Base-by-base conservation (phyloP, 2,888 invertebrate genomes). In the Cataglyphis altisquamis region DNA sequence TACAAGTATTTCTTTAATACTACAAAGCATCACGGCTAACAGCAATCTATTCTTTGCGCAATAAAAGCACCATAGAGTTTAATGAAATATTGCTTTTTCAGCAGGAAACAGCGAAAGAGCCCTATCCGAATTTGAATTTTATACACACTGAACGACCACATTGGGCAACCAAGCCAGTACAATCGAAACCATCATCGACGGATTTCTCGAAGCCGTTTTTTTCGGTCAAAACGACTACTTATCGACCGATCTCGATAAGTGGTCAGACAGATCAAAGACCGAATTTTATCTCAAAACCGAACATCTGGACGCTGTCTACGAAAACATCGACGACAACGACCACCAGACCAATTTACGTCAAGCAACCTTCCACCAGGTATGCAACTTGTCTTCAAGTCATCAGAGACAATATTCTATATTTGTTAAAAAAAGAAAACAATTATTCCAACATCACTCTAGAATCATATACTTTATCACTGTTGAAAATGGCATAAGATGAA, bases 91-190 rank as follows among this genome's bases (percentile, higher is more conserved):
- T 36, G 78, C 62, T 72, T 60, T 70, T 48, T 60, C 12, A 3
- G 0, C 82, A 93, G 93, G 92, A 93, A 78, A 88, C 92, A 67
- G 85, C 82, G 39, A 92, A 92, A 77, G 88, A 90, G 74, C 82
- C 90, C 10, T 90, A 89, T 84, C 89, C 90, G 25, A 91, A 84
- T 70, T 63, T 91, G 29, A 94, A 94, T 74, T 91, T 91, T 62
- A 92, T 94, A 67, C 92, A 94, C 83, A 93, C 94, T 6, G 94
- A 94, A 68, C 91, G 93, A 21, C 94, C 94, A 1, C 92, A 92
- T 18, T 94, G 94, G 94, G 93, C 93, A 12, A 94, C 93, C 18
- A 94, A 93, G 74, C 94, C 94, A 21, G 86, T 84, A 41, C 87
- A 90, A 18, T 87, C 90, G 6, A 89, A 91, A 67, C 91, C 92